Base-by-base conservation (phyloP, 1,140 invertebrate species). In the Hetaerina americana region DNA sequence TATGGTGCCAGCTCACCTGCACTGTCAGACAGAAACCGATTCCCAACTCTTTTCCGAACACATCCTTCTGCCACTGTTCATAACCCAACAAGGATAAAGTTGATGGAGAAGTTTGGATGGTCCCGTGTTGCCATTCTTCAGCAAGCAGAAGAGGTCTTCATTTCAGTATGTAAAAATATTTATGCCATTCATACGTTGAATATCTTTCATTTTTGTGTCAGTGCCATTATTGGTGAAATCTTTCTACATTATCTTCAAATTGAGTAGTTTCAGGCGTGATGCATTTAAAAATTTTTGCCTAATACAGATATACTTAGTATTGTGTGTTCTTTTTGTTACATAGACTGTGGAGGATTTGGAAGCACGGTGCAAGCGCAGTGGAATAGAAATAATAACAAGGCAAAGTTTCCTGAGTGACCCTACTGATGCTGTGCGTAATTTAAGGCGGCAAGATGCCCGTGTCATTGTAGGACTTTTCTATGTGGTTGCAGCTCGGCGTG, bases 1-100 rank as follows among this genome's bases (percentile, higher is more conserved):
- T 99, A 99, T 81, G 97, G 97, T 26, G 96, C 96, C 0, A 97
- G 95, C 78, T 98, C 96, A 26, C 97, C 97, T 5, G 97, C 97
- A 0, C 82, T 99, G n/a, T 98, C 97, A 5, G 96, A 99, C 84
- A 86, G 97, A 57, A 91, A 94, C 75, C 86, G 98, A 70, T 99
- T 99, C 83, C 96, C 96, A 3, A 99, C 97, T 1, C 87, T 99
- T 70, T 99, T 99, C 82, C 88, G 97, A 25, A 99, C 98, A 0
- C 98, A 99, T 84, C 98, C 98, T 0, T 99, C 97, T 10, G 97
- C 97, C 0, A 99, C 97, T 0, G 95, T 99, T 22, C 96, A 99
- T 81, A 99, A 99, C 83, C 98, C 98, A 0, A 99, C 97, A 0
- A 84, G 97, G 75, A 95, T 99, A 69, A 96, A 94, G 80, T 84